phyloP scores from a whole-genome alignment of 35 echinoderm and acorn worm genomes.

The Lytechinus variegatus region DNA sequence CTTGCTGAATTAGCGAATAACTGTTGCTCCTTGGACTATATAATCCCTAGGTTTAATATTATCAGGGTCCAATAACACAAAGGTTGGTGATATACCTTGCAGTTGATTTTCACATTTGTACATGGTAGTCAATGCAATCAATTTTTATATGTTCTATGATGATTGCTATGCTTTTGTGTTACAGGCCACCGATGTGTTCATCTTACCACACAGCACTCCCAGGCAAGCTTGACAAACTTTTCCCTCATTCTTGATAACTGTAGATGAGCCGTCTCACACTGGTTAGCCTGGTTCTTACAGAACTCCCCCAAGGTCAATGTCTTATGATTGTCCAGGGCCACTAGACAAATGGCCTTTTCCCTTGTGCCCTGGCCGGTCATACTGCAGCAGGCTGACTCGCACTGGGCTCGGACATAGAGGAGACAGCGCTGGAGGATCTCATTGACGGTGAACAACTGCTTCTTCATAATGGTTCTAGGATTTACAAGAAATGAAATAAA shows the following conservation, averaged over 20 bases:
- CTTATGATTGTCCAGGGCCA: slow-evolving; percentile 67
- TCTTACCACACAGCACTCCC: slow-evolving; percentile 87
- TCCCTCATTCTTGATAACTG: slow-evolving; percentile 81
- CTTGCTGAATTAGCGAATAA: too few species aligned
- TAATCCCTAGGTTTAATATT: too few species aligned
- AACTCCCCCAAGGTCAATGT: slow-evolving; percentile 81
- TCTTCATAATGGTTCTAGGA: slow-evolving; percentile 77
- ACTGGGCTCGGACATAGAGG: slow-evolving; percentile 86
- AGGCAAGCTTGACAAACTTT: slow-evolving; percentile 79
- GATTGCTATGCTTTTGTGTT: too few species aligned
- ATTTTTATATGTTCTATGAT: too few species aligned
- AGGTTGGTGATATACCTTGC: too few species aligned
- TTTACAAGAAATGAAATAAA: not conserved
- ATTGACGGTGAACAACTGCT: slow-evolving; percentile 92
- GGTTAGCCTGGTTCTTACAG: slow-evolving; percentile 81
- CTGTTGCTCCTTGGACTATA: too few species aligned
- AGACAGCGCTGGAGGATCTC: slow-evolving; percentile 97
- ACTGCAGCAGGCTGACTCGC: slow-evolving; percentile 83
- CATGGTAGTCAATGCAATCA: too few species aligned
- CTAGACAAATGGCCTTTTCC: slow-evolving; percentile 85
- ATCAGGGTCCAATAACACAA: too few species aligned
- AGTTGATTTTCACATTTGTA: too few species aligned
- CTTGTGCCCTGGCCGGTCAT: slow-evolving; percentile 67
- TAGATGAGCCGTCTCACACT: slow-evolving; percentile 78
- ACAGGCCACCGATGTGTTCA: too few species aligned